A percentile compares a stretch with the other conserved stretches of the same genome.
Conservation (phyloP, 2,113 vertebrate genomes). For the Oxygymnocypris stewartii region DNA sequence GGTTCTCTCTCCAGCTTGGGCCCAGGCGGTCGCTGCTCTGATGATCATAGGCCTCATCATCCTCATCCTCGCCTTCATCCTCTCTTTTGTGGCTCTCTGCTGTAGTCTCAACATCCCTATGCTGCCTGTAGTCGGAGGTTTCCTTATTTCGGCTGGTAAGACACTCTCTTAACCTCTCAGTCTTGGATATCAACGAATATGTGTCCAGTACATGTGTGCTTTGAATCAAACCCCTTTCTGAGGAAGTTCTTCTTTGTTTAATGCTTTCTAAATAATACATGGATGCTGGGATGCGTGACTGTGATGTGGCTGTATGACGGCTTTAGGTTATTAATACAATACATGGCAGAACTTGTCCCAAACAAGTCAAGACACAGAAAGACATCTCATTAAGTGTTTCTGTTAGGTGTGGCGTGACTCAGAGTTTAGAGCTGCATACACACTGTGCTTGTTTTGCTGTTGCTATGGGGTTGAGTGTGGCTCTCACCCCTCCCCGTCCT, state of each 20-base stretch:
- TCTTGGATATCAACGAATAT: not conserved
- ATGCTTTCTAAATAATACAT: not conserved
- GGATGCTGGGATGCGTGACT: not conserved
- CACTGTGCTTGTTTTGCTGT: conserved; percentile 36
- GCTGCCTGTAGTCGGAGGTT: conserved; percentile 74
- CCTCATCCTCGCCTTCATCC: conserved; percentile 86
- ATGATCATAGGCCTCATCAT: conserved; percentile 91
- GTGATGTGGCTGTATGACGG: not conserved
- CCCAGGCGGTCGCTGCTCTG: conserved; percentile 88
- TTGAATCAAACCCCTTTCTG: not conserved
- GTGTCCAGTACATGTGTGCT: not conserved
- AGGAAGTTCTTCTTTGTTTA: not conserved
- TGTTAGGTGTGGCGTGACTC: not conserved
- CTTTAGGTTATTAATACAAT: not conserved
- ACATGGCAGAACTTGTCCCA: too few relatives aligned
- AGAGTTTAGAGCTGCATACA: not conserved
- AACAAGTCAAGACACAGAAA: not conserved
- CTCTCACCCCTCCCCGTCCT: not conserved
- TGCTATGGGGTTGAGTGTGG: conserved; percentile 50
- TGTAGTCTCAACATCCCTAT: conserved; percentile 70
- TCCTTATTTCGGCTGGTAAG: conserved; percentile 91
- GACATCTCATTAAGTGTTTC: too few relatives aligned
- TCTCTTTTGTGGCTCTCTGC: conserved; percentile 83
- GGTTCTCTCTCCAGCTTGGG: conserved; percentile 82
- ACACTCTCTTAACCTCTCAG: not conserved